phyloP scores from a whole-genome alignment of 2,797 vertebrate genomes.

The Triplophysa yarkandensis region DNA sequence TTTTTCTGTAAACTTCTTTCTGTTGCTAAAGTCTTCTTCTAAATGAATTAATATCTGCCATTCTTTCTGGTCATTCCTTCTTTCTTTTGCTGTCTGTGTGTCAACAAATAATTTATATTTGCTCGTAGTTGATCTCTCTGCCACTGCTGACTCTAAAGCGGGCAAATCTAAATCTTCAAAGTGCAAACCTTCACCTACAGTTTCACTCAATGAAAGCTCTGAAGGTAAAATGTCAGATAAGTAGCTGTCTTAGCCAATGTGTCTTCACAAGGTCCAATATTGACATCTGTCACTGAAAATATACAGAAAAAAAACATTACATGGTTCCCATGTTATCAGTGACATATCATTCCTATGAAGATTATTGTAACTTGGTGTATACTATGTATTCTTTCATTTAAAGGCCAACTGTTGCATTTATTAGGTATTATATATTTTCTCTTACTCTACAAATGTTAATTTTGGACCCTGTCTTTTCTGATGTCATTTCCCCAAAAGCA shows the following conservation, averaged over 20 bases:
- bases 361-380: too few relatives aligned
- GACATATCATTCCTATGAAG: too few relatives aligned
- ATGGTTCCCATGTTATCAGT: too few relatives aligned
- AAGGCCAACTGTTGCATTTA: background rate
- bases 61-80: conserved; percentile 7
- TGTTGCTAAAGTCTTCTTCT: background rate
- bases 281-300: background rate
- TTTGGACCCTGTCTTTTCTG: conserved; percentile 1
- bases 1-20: conserved; percentile 1
- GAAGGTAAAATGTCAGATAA: conserved; percentile 69
- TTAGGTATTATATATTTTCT: background rate
- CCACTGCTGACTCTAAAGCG: conserved; percentile 79
- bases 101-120: conserved; percentile 61
- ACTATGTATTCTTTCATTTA: background rate
- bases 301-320: too few relatives aligned
- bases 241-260: background rate
- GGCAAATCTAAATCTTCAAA: conserved; percentile 74
- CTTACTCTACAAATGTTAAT: background rate
- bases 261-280: conserved; percentile 1
- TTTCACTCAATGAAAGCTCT: conserved; percentile 69
- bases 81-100: conserved; percentile 46
- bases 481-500: background rate
- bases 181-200: conserved; percentile 70
- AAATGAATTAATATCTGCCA: background rate
- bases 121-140: conserved; percentile 73